Base-by-base conservation (phyloP, 2,797 vertebrate genomes). In the Vireo griseus region DNA sequence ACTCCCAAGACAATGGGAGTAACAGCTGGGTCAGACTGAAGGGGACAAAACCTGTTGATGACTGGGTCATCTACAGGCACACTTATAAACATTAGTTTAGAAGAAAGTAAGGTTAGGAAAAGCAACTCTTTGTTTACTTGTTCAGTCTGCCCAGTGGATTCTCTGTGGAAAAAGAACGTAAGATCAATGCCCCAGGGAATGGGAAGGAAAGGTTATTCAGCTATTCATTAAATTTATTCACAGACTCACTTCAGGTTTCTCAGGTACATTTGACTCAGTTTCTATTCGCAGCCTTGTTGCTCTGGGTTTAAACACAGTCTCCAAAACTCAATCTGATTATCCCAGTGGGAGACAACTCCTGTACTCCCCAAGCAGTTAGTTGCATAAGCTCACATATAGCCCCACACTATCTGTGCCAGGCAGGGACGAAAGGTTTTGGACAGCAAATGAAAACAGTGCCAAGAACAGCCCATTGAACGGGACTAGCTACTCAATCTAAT, bases 131-230 rank as follows among this genome's bases (percentile, higher is more conserved):
- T 26, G 9, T 72, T 91, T 80, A 65, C 62, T 68, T 68, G 48
- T 52, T 90, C 86, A 74, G 48, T 54, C 58, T 94, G 74, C 76
- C 86, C 85, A 81, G 37, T 39, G 54, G 35, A 79, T 79, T 94
- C 78, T 54, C 69, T 31, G 14, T 9, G 5, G 66, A 78, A 88
- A 88, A 73, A 44, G 37, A 75, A 66, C n/a, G 2, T 12, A 62
- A 26, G 52, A 71, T 67, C 45, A 55, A 25, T 5, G 52, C 18
- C 50, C 29, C n/a, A 26, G 42, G 63, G 57, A 72, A 59, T 39
- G 17, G 47, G 48, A 95, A 91, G 24, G 76, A 90, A 91, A 93
- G n/a, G 33, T 88, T 93, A 90, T 74, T 88, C 24, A 39, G 35
- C 66, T 88, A 69, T 25, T 90, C 39, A 81, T 37, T 29, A 82